These are phyloP conservation scores for Colletes latitarsis DNA, from an alignment of 1,140 invertebrate genomes.

Conservation along the genomic window DNA sequence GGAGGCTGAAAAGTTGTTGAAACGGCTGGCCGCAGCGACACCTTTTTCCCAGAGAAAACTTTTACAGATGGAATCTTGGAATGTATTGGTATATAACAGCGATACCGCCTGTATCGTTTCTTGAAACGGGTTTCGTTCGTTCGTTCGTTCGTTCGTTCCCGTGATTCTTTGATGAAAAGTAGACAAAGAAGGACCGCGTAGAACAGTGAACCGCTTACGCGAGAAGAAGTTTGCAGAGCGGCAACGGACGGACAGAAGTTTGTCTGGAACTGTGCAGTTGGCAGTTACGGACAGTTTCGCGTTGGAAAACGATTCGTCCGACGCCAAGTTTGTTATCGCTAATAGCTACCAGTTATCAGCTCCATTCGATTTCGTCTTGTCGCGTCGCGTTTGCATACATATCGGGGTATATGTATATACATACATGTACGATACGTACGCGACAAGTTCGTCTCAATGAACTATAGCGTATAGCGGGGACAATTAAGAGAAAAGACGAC, in stretches of 20 bases:
- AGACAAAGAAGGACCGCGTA: constrained; percentile 43
- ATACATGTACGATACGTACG: too few species aligned
- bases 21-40: neutral
- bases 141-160: constrained; percentile 7
- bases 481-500: too few species aligned
- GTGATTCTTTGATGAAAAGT: constrained; percentile 46
- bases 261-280: constrained; percentile 59
- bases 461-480: too few species aligned
- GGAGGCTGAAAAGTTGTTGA: neutral
- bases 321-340: constrained; percentile 66
- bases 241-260: constrained; percentile 59
- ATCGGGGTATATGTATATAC: too few species aligned
- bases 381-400: neutral
- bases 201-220: neutral
- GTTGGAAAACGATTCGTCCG: constrained; percentile 57
- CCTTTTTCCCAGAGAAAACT: neutral
- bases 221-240: constrained; percentile 43
- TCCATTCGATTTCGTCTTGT: constrained; percentile 59
- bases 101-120: neutral
- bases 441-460: too few species aligned
- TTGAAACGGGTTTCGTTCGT: constrained; percentile 1
- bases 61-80: neutral
- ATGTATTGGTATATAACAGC: neutral
- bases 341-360: constrained; percentile 67
- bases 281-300: constrained; percentile 63